A percentile compares a stretch with the other conserved stretches of the same genome.
Evolutionary conservation across 2,888 invertebrate species (phyloP).

Genomic region (Cecidostiba fungosa): DNA sequence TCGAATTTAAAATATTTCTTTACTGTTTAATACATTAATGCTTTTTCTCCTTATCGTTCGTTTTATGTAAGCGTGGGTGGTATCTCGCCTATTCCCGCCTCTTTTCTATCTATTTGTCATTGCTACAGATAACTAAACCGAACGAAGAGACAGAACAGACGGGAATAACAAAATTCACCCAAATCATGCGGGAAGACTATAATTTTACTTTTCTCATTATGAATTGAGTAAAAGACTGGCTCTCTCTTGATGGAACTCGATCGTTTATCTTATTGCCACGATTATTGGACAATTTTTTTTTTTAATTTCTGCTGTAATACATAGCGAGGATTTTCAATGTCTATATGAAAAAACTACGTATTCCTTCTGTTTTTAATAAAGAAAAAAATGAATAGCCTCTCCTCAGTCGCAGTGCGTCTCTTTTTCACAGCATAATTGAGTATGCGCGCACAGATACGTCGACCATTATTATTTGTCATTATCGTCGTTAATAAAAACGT

Average conservation of each 20-base stretch:
- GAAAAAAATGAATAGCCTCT: conserved; percentile 44
- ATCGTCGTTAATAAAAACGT: conserved; percentile 42
- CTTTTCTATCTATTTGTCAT: conserved; percentile 33
- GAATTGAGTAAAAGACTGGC: conserved; percentile 22
- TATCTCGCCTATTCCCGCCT: background rate
- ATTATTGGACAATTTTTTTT: conserved; percentile 17
- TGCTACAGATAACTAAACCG: conserved; percentile 41
- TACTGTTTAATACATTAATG: conserved; percentile 28
- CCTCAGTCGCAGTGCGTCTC: conserved; percentile 38
- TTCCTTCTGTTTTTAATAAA: conserved; percentile 44
- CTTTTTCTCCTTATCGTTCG: conserved; percentile 17
- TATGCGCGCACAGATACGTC: conserved; percentile 42
- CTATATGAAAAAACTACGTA: conserved; percentile 46
- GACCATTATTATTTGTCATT: conserved; percentile 8
- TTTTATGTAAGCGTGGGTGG: conserved; percentile 15
- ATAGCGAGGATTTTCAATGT: conserved; percentile 52
- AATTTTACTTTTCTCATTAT: conserved; percentile 40
- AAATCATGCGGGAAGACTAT: conserved; percentile 52
- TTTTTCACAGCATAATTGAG: conserved; percentile 44
- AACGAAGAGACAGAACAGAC: conserved; percentile 38
- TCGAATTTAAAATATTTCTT: conserved; percentile 31
- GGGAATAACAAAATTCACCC: conserved; percentile 10
- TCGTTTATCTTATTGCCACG: conserved; percentile 23
- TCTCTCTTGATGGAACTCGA: conserved; percentile 27
- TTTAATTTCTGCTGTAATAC: conserved; percentile 40